A percentile compares a stretch with the other conserved stretches of the same genome.
phyloP scores from a whole-genome alignment of 2,888 invertebrate species.

The Trachelus iudaicus region DNA sequence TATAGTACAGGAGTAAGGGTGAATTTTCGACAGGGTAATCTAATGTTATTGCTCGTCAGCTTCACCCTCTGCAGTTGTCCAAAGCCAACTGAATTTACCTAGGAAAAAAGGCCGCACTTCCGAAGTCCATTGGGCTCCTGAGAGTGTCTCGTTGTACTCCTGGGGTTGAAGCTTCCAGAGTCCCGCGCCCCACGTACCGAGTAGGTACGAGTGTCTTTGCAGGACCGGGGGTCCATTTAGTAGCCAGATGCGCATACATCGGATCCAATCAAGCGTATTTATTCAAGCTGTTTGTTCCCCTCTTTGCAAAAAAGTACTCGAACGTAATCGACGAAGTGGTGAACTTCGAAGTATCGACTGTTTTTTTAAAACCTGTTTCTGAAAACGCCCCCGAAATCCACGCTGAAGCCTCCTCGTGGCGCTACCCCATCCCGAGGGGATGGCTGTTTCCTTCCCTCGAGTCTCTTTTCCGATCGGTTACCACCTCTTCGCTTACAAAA shows the following conservation, averaged over 20 bases:
- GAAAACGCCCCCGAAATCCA: neutral
- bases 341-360: neutral
- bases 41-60: constrained; percentile 34
- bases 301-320: constrained; percentile 3
- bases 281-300: constrained; percentile 49
- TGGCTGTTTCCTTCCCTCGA: neutral
- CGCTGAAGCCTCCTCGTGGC: neutral
- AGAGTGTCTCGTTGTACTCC: neutral
- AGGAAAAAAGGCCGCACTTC: constrained; percentile 29
- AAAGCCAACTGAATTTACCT: constrained; percentile 33
- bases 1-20: neutral
- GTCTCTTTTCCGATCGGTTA: neutral
- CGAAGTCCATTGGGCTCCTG: constrained; percentile 11
- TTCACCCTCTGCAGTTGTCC: constrained; percentile 19
- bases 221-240: constrained; percentile 34
- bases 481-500: neutral
- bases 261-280: constrained; percentile 54
- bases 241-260: constrained; percentile 56
- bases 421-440: neutral
- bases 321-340: constrained; percentile 4
- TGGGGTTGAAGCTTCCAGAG: neutral
- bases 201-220: constrained; percentile 16
- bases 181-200: neutral
- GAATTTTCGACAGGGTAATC: constrained; percentile 13
- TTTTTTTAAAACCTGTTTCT: neutral